Conservation (phyloP, 2,113 vertebrate genomes). For the Gallinago jamesoni region DNA sequence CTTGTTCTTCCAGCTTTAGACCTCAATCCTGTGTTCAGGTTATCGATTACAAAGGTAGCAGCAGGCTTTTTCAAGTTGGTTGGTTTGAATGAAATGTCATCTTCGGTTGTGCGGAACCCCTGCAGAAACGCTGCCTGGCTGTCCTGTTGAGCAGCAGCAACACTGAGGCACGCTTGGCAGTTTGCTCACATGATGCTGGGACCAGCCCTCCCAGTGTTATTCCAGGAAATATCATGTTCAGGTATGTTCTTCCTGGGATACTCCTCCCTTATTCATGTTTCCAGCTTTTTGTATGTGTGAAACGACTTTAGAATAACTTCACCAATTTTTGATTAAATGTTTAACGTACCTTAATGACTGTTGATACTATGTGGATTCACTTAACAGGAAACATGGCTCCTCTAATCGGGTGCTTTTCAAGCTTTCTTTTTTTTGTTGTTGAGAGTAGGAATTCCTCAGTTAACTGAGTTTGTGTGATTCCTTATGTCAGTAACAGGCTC, state of each 20-base stretch:
- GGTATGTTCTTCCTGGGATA: background rate
- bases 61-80: background rate
- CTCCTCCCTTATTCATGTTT: background rate
- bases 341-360: background rate
- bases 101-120: fast-evolving
- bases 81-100: background rate
- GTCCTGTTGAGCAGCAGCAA: background rate
- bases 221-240: background rate
- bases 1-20: background rate
- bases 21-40: background rate
- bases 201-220: background rate
- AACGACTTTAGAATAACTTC: background rate
- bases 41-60: background rate
- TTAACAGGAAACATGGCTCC: background rate
- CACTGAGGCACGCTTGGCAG: fast-evolving
- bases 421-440: background rate
- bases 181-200: background rate
- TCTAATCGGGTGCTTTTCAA: background rate
- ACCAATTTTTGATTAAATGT: background rate
- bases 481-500: background rate
- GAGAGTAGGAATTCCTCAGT: background rate
- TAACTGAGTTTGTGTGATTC: background rate
- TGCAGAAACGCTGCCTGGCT: background rate
- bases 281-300: background rate
- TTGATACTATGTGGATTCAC: background rate